Evolutionary conservation across 37 sponge, comb jelly and placozoan species (phyloP).

Genomic region (Bolinopsis microptera): DNA sequence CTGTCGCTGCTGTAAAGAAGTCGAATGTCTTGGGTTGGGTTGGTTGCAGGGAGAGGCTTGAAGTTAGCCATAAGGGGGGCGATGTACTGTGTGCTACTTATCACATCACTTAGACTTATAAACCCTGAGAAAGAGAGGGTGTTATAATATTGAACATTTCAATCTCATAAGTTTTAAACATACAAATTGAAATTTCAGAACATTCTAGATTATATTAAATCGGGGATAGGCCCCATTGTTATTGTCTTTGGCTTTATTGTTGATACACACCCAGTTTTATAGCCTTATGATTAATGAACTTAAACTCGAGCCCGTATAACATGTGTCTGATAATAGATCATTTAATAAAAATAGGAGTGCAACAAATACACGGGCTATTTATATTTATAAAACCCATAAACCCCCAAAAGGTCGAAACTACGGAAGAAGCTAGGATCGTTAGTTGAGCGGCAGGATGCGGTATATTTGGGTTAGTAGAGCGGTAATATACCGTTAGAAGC

Average conservation of each 20-base stretch:
- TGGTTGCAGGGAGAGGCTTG: not conserved
- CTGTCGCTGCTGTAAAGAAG: constrained; percentile 34
- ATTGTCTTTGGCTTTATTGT: no score
- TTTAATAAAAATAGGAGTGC: no score
- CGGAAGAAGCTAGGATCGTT: not conserved
- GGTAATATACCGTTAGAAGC: no score
- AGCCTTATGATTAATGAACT: no score
- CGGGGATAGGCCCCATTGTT: no score
- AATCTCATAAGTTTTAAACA: not conserved
- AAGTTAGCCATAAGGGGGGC: constrained; percentile 48
- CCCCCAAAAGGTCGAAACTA: not conserved
- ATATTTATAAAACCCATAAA: not conserved
- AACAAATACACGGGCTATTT: not conserved
- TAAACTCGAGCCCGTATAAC: no score
- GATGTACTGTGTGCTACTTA: constrained; percentile 30
- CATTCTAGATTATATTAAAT: no score
- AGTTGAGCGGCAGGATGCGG: no score
- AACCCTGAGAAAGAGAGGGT: constrained; percentile 25
- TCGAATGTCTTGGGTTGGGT: constrained; percentile 16
- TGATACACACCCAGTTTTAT: no score
- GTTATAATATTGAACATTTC: not conserved
- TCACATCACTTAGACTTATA: constrained; percentile 36
- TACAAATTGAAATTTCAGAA: not conserved
- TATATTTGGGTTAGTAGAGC: no score
- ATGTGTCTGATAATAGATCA: no score